Evolutionary conservation across 2,797 vertebrate genomes (phyloP).

Genomic region (Scyliorhinus canicula): DNA sequence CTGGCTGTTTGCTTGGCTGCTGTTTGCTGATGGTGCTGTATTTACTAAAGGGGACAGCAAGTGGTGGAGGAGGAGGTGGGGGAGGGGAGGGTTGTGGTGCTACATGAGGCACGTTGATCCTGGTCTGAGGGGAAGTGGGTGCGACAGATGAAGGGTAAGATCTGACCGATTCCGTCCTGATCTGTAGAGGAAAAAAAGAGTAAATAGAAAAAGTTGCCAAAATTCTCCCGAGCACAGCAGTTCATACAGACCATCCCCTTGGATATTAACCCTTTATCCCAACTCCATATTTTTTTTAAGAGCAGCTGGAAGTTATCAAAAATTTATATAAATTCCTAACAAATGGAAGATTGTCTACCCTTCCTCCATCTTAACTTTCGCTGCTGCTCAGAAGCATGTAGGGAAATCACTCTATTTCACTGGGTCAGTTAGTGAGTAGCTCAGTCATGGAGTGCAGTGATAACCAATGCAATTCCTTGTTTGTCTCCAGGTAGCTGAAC

Average conservation of each 20-base stretch:
- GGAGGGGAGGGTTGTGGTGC: slow-evolving; percentile 60
- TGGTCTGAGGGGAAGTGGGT: slow-evolving; percentile 64
- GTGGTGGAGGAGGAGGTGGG: slow-evolving; percentile 56
- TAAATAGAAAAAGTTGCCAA: neutral
- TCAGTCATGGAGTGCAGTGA: neutral
- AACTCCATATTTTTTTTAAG: neutral
- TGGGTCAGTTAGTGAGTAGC: neutral
- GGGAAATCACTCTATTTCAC: neutral
- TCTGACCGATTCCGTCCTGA: slow-evolving; percentile 62
- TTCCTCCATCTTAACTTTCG: neutral
- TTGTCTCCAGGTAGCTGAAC: neutral
- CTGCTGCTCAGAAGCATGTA: neutral
- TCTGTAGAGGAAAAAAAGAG: slow-evolving; percentile 47
- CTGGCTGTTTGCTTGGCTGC: slow-evolving; percentile 67
- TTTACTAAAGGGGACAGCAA: slow-evolving; percentile 62
- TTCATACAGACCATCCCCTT: neutral
- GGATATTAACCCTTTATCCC: neutral
- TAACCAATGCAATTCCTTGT: neutral
- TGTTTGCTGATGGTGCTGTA: slow-evolving; percentile 82
- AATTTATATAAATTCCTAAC: neutral
- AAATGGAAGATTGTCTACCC: neutral
- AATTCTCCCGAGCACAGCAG: neutral
- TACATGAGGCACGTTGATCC: slow-evolving; percentile 57
- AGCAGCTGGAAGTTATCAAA: neutral
- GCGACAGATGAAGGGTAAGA: slow-evolving; percentile 69